Evolutionary conservation across 1,140 invertebrate genomes (phyloP), one percentile per base, ranked within the genome.

Genomic region (Atopsyche davidsoni): DNA sequence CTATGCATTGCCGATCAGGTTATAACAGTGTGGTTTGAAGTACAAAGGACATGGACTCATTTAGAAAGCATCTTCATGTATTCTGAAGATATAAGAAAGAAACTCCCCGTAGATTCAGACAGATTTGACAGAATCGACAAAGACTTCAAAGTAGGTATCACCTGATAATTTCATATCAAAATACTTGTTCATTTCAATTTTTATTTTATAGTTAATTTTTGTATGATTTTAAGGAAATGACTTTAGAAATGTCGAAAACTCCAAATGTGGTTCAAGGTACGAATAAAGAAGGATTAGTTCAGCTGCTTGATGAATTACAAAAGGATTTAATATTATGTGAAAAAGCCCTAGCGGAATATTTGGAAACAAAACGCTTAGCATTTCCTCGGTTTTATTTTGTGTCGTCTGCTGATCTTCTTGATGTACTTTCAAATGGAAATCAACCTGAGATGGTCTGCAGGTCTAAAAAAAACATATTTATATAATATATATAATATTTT

Each of bases 371-470:
- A 70, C 77, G 95, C 62, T 75, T 96, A 25, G 91, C 92, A n/a
- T 98, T 97, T 74, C 94, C 95, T 17, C 77, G 91, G 64, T 98
- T 98, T 74, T 98, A 98, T 70, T 98, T 98, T 69, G 90, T 97
- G 2, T 96, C 93, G 11, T 93, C 91, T n/a, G 92, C 90, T 45
- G 95, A 98, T 78, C 71, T 98, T 23, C 70, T 98, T 18, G 95
- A 98, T 68, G 89, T 98, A 57, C 74, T 98, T 36, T 96, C 92
- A 4, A 97, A 96, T 72, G 94, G 93, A 51, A 96, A 95, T 67
- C 87, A 93, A 66, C 93, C 94, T 16, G 78, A 85, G 61, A 72
- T 88, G 51, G 87, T 92, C 3, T 81, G 83, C 46, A 70, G 69
- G 72, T 73, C 57, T n/a, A n/a, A n/a, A n/a, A n/a, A n/a, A n/a